Conservation (phyloP, 1,140 invertebrate species). For the Trypoxylus dichotomus region DNA sequence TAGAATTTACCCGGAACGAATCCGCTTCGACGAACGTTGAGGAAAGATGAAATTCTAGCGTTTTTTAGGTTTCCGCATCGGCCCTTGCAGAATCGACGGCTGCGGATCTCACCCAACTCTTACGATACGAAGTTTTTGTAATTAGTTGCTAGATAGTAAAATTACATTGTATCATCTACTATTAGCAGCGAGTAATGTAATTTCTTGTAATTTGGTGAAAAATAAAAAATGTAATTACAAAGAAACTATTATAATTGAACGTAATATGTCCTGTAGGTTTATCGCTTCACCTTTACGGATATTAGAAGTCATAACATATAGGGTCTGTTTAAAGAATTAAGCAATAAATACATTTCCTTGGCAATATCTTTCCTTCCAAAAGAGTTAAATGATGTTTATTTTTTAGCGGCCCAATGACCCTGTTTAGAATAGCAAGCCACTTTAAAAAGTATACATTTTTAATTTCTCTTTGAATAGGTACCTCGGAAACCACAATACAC, state of each 20-base stretch:
- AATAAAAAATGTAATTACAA: not conserved
- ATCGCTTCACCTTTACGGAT: too few species aligned
- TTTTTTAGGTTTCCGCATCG: not conserved
- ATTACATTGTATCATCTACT: not conserved
- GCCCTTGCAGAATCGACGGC: not conserved
- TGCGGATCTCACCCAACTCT: not conserved
- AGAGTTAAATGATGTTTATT: too few species aligned
- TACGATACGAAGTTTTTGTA: not conserved
- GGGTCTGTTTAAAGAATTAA: not conserved
- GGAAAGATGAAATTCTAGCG: not conserved
- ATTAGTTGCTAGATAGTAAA: not conserved
- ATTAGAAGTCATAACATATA: too few species aligned
- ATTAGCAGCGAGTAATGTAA: not conserved
- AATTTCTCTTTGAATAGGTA: too few species aligned
- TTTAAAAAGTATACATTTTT: too few species aligned
- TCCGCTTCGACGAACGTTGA: not conserved
- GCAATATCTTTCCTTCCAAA: too few species aligned
- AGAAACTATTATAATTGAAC: not conserved
- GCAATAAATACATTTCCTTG: too few species aligned
- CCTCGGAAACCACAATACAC: too few species aligned
- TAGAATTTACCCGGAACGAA: slow-evolving; percentile 9
- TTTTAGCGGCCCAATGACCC: too few species aligned
- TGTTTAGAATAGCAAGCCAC: too few species aligned
- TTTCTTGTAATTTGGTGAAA: not conserved
- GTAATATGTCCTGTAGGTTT: too few species aligned